Base-by-base conservation (phyloP, 2,113 vertebrate species). In the Centrocercus urophasianus region DNA sequence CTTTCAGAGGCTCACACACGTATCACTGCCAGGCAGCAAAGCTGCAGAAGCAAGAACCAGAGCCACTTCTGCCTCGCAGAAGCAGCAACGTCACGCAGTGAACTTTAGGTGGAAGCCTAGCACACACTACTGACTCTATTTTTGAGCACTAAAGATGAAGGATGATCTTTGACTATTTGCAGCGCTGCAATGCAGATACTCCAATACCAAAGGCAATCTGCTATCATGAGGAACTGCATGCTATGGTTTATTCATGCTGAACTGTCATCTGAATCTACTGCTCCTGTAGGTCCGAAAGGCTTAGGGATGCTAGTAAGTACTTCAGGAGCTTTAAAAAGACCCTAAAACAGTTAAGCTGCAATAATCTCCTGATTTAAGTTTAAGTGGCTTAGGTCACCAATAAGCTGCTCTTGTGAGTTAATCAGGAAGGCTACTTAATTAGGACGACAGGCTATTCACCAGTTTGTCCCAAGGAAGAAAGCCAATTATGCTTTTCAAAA, bases 321-420 rank as follows among this genome's bases (percentile, higher is more conserved):
- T 71, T 42, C 6, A 79, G 74, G 72, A 42, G 17, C 36, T 90
- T 83, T 56, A 67, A 47, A 15, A 83, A 52, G 48, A 75, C 47
- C 59, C 83, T 57, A 47, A 74, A 71, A 34, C 73, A 40, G 56
- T 85, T 93, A 91, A 95, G 1, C 38, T 77, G 87, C 79, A 77
- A 47, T 90, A 90, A 96, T 96, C 82, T 93, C 84, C 85, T 84
- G 66, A 93, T 91, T 82, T 52, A 38, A 38, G 52, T 91, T 95
- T 86, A 80, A 97, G 82, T 85, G 82, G 76, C 60, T 96, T 86
- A 87, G 92, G 92, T 88, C 90, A 91, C 63, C 73, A 74, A 18
- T 75, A 72, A 94, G 15, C 34, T 57, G 52, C 73, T 93, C 50
- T 71, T 47, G 42, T 59, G 84, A 91, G 70, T 86, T 95, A 93